Evolutionary conservation across 2,113 vertebrate species (phyloP).

Genomic region (Sphyrna mokarran): DNA sequence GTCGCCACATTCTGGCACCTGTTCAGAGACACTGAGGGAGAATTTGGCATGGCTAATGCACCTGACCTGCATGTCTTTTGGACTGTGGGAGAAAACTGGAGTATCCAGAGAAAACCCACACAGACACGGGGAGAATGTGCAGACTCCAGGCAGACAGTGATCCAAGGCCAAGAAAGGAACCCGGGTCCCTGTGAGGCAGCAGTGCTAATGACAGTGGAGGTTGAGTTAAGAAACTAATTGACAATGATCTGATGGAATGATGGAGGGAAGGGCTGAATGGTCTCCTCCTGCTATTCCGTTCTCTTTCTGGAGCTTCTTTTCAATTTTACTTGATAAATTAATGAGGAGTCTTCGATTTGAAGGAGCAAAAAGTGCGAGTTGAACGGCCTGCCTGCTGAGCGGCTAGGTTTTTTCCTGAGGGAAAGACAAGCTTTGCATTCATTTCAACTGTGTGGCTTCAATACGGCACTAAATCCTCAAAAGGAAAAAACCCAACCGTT

Average conservation of each 20-base stretch:
- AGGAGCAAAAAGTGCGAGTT: not conserved
- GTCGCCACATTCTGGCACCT: too few species aligned
- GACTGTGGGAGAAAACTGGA: too few species aligned
- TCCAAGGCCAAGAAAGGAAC: too few species aligned
- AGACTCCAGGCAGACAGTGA: too few species aligned
- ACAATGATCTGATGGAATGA: not conserved
- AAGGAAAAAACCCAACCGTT: slow-evolving; percentile 42
- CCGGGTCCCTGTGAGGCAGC: too few species aligned
- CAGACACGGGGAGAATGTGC: too few species aligned
- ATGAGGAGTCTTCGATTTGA: not conserved
- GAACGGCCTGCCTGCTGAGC: not conserved
- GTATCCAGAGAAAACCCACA: too few species aligned
- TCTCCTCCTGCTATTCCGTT: not conserved
- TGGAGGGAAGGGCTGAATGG: slow-evolving; percentile 37
- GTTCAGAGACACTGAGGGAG: too few species aligned
- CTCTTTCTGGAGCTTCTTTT: too few species aligned
- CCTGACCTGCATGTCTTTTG: too few species aligned
- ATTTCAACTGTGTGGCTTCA: slow-evolving; percentile 44
- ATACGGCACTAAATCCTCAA: slow-evolving; percentile 48
- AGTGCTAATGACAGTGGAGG: not conserved
- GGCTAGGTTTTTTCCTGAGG: slow-evolving; percentile 36
- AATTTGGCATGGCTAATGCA: too few species aligned
- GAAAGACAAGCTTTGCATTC: slow-evolving; percentile 36
- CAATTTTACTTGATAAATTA: not conserved
- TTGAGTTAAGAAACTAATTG: slow-evolving; percentile 50